These are phyloP conservation scores for Bombycilla garrulus DNA, from an alignment of 2,113 vertebrate genomes.

Conservation along the genomic window DNA sequence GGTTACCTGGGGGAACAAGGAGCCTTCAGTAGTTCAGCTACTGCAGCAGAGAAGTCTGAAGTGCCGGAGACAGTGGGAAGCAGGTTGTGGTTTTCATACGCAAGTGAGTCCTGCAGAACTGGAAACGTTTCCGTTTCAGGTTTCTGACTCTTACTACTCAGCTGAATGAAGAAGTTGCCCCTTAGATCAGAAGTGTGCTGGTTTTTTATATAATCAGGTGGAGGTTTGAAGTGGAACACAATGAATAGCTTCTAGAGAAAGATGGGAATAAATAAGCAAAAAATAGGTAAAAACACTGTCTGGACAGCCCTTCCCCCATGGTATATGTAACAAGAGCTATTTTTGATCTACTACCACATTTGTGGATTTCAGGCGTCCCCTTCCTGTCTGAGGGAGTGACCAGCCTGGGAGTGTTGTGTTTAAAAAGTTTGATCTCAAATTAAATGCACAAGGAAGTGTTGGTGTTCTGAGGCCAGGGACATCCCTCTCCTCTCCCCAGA, in stretches of 20 bases:
- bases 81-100: fast-evolving
- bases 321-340: neutral
- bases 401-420: neutral
- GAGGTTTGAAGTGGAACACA: neutral
- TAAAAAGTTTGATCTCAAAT: neutral
- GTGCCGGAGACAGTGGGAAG: neutral
- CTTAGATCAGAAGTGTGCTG: neutral
- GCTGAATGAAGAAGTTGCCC: neutral
- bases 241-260: neutral
- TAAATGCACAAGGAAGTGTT: neutral
- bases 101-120: neutral
- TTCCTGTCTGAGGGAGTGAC: neutral
- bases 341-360: fast-evolving
- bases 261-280: no score
- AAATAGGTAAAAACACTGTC: no score
- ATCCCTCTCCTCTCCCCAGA: neutral
- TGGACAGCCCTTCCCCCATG: neutral
- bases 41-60: neutral
- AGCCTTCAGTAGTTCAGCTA: neutral
- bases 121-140: neutral
- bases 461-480: neutral
- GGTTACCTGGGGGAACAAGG: neutral
- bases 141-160: neutral
- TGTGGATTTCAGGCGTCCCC: neutral
- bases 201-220: neutral